Evolutionary conservation across 2,888 invertebrate genomes (phyloP).

Genomic region (Lithophane ornitopus): DNA sequence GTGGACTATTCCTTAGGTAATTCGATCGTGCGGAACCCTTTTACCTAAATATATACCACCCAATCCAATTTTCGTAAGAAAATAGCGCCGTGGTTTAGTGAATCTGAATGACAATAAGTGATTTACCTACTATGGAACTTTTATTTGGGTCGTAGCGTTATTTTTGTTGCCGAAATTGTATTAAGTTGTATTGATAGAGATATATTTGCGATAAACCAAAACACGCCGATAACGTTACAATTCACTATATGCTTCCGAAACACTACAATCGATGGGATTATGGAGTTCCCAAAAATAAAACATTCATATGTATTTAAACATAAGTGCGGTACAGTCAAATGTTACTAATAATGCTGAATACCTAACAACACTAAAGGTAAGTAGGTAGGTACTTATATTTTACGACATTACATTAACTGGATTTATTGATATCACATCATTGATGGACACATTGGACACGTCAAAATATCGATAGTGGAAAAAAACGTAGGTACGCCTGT

Average conservation of each 20-base stretch:
- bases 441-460: too few relatives aligned
- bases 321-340: conserved; percentile 5
- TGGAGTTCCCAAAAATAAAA: conserved; percentile 20
- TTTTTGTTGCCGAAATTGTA: conserved; percentile 9
- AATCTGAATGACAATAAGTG: conserved; percentile 48
- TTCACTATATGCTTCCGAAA: conserved; percentile 31
- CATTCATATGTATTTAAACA: not conserved
- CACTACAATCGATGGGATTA: conserved; percentile 4
- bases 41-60: conserved; percentile 44
- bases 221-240: conserved; percentile 22
- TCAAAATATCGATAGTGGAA: conserved; percentile 33
- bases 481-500: conserved; percentile 5
- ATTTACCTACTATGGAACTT: conserved; percentile 33
- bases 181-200: conserved; percentile 10
- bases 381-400: conserved; percentile 34
- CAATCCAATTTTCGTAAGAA: conserved; percentile 52
- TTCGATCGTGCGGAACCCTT: conserved; percentile 52
- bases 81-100: conserved; percentile 48
- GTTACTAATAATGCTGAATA: conserved; percentile 8
- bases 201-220: conserved; percentile 13
- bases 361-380: conserved; percentile 20
- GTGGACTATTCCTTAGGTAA: conserved; percentile 43
- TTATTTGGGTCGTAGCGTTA: not conserved
- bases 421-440: conserved; percentile 51
- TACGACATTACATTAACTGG: conserved; percentile 23